Evolutionary conservation across 2,888 invertebrate species (phyloP).

Genomic region (Nasonovia ribisnigri): DNA sequence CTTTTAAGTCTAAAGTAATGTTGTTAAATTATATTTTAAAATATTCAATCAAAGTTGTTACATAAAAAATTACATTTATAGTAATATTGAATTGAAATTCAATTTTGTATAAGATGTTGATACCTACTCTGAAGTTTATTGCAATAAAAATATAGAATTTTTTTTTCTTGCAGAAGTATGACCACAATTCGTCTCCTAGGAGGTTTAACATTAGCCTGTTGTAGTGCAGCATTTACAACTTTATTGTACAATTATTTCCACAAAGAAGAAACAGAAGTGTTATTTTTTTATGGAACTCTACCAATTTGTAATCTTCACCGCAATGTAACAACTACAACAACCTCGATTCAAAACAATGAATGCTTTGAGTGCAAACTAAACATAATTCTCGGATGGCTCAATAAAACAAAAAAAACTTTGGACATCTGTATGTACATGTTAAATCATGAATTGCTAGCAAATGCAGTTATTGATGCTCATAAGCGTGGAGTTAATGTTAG

Average conservation of each 20-base stretch:
- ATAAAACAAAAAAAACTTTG: constrained; percentile 21
- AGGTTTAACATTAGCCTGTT: not conserved
- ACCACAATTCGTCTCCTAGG: not conserved
- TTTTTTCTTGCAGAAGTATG: not conserved
- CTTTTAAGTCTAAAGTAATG: not conserved
- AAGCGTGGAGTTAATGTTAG: constrained; percentile 35
- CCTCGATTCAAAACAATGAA: not conserved
- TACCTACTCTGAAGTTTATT: not conserved
- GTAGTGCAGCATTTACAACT: not conserved
- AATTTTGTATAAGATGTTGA: not conserved
- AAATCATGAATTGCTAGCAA: not conserved
- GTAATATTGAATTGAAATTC: not conserved
- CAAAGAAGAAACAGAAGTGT: not conserved
- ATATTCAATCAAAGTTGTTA: not conserved
- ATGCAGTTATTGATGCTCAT: constrained; percentile 27
- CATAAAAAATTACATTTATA: not conserved
- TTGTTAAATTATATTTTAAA: not conserved
- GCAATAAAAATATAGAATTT: not conserved
- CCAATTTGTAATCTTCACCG: not conserved
- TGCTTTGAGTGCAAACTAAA: constrained; percentile 16
- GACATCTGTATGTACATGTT: constrained; percentile 42
- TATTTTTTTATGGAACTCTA: constrained; percentile 17
- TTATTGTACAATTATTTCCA: not conserved
- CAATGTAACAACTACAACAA: not conserved
- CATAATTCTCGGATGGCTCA: constrained; percentile 24